These are phyloP conservation scores for Drosophila imparisetae DNA, from an alignment of 2,888 invertebrate genomes.

Conservation along the genomic window DNA sequence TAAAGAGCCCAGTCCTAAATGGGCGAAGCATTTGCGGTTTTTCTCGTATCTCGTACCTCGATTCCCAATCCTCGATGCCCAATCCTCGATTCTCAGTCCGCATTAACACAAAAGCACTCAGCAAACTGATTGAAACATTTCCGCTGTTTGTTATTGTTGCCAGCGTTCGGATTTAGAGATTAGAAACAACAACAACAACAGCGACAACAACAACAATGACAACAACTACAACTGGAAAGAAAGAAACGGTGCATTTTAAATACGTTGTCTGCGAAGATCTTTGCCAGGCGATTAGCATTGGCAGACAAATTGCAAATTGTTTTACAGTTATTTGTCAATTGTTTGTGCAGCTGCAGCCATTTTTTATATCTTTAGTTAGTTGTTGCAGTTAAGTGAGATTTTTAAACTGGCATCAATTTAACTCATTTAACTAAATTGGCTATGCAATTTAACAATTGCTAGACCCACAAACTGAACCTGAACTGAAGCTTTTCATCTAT, in stretches of 20 bases:
- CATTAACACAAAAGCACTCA: constrained; percentile 75
- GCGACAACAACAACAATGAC: not conserved
- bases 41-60: constrained; percentile 5
- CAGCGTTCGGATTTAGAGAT: constrained; percentile 71
- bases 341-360: constrained; percentile 35
- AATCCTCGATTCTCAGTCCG: constrained; percentile 7
- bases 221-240: constrained; percentile 2
- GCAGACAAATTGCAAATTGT: constrained; percentile 35
- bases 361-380: constrained; percentile 4
- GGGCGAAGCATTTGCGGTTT: constrained; percentile 50
- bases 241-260: constrained; percentile 32
- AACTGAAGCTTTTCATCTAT: constrained; percentile 40
- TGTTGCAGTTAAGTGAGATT: constrained; percentile 20
- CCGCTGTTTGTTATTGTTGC: constrained; percentile 70
- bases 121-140: constrained; percentile 70
- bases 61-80: not conserved
- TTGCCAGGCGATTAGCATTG: constrained; percentile 39
- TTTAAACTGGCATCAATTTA: constrained; percentile 29
- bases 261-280: constrained; percentile 42
- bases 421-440: constrained; percentile 70
- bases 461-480: not conserved
- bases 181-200: constrained; percentile 32
- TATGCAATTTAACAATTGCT: constrained; percentile 60
- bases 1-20: constrained; percentile 57
- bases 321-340: constrained; percentile 26